Base-by-base conservation (phyloP, 2,113 vertebrate species). In the Galemys pyrenaicus region DNA sequence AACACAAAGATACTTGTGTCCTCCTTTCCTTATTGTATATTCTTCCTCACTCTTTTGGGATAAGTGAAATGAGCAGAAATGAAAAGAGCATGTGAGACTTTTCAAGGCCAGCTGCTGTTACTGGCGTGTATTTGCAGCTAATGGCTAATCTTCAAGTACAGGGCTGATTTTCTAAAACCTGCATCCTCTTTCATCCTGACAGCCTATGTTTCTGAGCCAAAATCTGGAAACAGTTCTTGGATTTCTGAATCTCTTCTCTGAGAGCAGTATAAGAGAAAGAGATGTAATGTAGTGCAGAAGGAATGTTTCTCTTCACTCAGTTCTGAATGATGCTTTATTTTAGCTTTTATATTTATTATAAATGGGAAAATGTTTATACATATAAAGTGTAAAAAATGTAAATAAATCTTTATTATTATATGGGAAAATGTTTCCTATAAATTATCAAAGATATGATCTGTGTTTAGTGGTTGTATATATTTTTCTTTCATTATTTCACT, bases 61-160 rank as follows among this genome's bases (percentile, higher is more conserved):
- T 91, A 91, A 94, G 89, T 91, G 44, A 44, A 94, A 24, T 68
- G 24, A 80, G 26, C n/a, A 92, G 30, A 75, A 81, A 90, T 81
- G 39, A 95, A 84, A 78, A 58, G 39, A 92, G 46, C 41, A 91
- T 58, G 60, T 37, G 62, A 87, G 62, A 85, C 19, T 93, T 94
- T 67, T 39, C 80, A 89, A 93, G 44, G 24, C 80, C 94, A 97
- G 84, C 71, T 96, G 92, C 71, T 90, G 49, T 32, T 75, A 3
- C 37, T 95, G 95, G 89, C 93, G 74, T n/a, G 26, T 6, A 74
- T 87, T 65, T 46, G 54, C 82, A 93, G 67, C 20, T 90, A 89
- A 94, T 92, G 80, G 41, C 80, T 97, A 89, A 96, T 93, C 77
- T 93, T 95, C 87, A 92, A 93, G 54, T 77, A 39, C 41, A 74